Conservation (phyloP, 2,797 vertebrate genomes). For the Calcarius lapponicus region DNA sequence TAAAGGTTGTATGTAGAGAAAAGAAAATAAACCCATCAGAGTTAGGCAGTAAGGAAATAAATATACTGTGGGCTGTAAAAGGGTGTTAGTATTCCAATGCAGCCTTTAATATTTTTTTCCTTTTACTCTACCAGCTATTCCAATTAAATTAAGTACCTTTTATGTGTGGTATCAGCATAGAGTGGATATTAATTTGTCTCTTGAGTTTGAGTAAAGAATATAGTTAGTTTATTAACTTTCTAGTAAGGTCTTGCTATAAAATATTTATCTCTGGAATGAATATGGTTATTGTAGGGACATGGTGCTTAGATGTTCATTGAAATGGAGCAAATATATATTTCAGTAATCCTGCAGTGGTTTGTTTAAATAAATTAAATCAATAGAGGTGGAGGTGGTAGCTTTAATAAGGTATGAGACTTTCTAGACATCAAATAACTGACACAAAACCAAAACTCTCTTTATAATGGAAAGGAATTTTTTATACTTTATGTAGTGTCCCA, state of each 20-base stretch:
- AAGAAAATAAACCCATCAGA: slow-evolving; percentile 39
- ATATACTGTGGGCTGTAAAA: slow-evolving; percentile 9
- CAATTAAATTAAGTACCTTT: slow-evolving; percentile 46
- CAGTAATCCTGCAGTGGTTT: neutral
- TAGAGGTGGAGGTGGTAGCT: neutral
- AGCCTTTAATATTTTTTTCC: neutral
- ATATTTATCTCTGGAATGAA: slow-evolving; percentile 13
- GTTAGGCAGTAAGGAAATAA: slow-evolving; percentile 25
- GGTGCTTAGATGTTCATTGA: neutral
- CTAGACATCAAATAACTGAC: neutral
- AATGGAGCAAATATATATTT: neutral
- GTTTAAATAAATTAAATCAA: neutral
- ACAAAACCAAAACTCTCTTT: neutral
- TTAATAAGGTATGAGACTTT: neutral
- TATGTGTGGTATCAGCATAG: neutral
- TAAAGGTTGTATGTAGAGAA: neutral
- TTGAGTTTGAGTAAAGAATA: slow-evolving; percentile 22
- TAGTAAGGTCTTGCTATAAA: neutral
- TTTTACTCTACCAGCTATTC: slow-evolving; percentile 30
- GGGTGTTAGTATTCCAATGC: slow-evolving; percentile 14
- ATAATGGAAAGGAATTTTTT: neutral
- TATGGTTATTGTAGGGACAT: neutral
- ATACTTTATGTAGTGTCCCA: neutral
- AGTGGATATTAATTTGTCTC: slow-evolving; percentile 53
- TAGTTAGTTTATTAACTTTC: neutral